Conservation (phyloP, 2,113 vertebrate genomes). For the Sinocyclocheilus rhinocerous region DNA sequence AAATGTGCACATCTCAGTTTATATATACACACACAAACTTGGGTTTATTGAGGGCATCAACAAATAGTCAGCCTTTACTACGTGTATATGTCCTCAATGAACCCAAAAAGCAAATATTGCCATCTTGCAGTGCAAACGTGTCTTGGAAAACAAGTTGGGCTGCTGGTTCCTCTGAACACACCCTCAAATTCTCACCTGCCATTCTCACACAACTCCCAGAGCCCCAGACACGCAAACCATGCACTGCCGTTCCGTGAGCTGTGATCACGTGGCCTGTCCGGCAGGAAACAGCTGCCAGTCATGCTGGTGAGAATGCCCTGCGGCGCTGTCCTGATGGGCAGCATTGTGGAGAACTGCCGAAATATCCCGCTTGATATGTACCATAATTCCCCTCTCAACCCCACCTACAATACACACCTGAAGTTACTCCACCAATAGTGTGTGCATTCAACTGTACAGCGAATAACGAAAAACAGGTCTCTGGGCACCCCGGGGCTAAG, state of each 20-base stretch:
- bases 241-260: neutral
- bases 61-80: neutral
- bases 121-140: neutral
- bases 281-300: constrained; percentile 61
- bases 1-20: too few species aligned
- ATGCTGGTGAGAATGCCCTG: constrained; percentile 39
- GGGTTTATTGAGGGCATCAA: neutral
- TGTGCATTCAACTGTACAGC: constrained; percentile 63
- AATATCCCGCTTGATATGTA: constrained; percentile 67
- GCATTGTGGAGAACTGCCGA: constrained; percentile 71
- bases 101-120: neutral
- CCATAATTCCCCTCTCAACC: constrained; percentile 60
- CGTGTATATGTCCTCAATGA: neutral
- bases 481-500: constrained; percentile 52
- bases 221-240: constrained; percentile 38
- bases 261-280: constrained; percentile 45
- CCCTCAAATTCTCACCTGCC: constrained; percentile 38
- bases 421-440: constrained; percentile 64
- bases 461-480: constrained; percentile 51
- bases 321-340: constrained; percentile 61
- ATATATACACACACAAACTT: neutral
- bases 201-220: constrained; percentile 22
- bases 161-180: constrained; percentile 7
- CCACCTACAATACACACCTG: constrained; percentile 66
- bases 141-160: constrained; percentile 3